Conservation (phyloP, 2,797 vertebrate species). For the Onychomys leucogaster region DNA sequence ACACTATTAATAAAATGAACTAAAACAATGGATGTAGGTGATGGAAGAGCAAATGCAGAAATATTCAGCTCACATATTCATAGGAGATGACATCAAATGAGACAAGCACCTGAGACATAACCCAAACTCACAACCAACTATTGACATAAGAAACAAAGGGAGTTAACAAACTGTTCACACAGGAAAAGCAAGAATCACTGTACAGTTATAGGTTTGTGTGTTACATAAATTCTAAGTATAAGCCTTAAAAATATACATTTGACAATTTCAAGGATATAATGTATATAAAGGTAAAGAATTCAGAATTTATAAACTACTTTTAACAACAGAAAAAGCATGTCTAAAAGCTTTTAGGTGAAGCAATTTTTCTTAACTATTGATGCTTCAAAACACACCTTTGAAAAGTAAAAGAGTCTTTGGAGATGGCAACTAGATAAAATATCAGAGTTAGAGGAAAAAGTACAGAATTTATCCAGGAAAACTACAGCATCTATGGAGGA, state of each 20-base stretch:
- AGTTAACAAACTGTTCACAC: accelerated
- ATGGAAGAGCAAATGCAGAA: not conserved
- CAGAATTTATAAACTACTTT: not conserved
- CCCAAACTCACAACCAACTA: not conserved
- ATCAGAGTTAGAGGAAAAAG: not conserved
- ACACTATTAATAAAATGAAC: not conserved
- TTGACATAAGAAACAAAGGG: not conserved
- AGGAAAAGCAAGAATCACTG: not conserved
- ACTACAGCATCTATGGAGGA: not conserved
- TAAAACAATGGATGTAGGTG: not conserved
- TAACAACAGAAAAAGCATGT: not conserved
- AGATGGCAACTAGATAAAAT: not conserved
- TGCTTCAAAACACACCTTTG: not conserved
- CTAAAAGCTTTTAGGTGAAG: not conserved
- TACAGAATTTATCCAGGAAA: not conserved
- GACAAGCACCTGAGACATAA: not conserved
- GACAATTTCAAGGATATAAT: not conserved
- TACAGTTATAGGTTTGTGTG: too few species aligned
- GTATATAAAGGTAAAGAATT: not conserved
- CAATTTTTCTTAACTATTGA: not conserved
- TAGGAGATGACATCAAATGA: not conserved
- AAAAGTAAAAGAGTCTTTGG: not conserved
- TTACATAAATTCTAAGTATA: not conserved
- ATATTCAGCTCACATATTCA: not conserved
- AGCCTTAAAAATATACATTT: not conserved